Base-by-base conservation (phyloP, 2,113 vertebrate genomes). In the Brachyhypopomus gauderio region DNA sequence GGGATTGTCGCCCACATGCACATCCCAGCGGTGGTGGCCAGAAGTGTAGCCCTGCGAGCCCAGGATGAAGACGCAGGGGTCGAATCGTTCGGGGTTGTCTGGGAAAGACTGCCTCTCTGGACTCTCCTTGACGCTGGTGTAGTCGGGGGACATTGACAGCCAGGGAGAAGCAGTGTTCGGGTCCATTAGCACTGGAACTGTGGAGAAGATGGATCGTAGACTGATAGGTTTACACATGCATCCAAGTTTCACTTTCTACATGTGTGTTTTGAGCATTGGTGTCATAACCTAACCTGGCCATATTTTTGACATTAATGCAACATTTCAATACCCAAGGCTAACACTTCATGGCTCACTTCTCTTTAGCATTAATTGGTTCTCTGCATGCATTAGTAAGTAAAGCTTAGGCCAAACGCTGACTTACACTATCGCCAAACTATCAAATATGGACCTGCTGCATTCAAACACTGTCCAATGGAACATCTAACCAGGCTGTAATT, bases 21-120 rank as follows among this genome's bases (percentile, higher is more conserved):
- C 60, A 7, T 94, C 93, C 93, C 93, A 94, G 78, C 85, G 89
- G 88, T 93, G 92, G 76, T 91, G 92, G 0, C 93, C 93, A 0
- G 90, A 83, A 20, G 25, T 70, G 85, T 91, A 94, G 55, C 91
- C 90, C 82, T 93, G 86, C 3, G 87, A 89, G 3, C 92, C 93
- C 48, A 93, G 75, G 69, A 92, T 79, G 52, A 93, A 93, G 77
- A 93, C 87, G 2, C 92, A 92, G 74, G 92, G 92, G 77, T 94
- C 91, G 52, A 94, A 94, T 60, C 92, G 91, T 77, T 93, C 90
- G 0, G 75, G 85, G 84, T 91, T 94, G 74, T 92, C 90, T 0
- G 92, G 92, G 69, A 78, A 0, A 0, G 80, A 76, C 74, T 89
- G 88, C 9, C 88, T 87, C 84, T 92, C 90, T 0, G 60, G 0